Percentiles rank a stretch among this genome's conserved stretches.
Evolutionary conservation across 1,140 invertebrate species (phyloP).

Genomic region (Papilio machaon): DNA sequence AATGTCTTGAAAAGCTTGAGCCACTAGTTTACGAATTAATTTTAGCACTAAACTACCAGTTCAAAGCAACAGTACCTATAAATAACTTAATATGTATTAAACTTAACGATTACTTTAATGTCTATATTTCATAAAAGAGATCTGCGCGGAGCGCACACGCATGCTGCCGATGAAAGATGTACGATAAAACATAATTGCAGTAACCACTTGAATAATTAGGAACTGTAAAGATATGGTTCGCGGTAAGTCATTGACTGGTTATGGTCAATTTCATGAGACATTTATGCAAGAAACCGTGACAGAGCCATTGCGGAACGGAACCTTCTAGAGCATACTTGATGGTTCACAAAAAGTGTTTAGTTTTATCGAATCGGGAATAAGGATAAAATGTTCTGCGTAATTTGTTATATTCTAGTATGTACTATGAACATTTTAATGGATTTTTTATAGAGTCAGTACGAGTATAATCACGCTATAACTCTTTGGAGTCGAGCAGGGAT

Average conservation of each 20-base stretch:
- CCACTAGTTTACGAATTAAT: no score
- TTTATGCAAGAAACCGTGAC: conserved; percentile 43
- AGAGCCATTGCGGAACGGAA: conserved; percentile 35
- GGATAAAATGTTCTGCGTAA: background rate
- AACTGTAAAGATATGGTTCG: conserved; percentile 47
- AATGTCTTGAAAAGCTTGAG: no score
- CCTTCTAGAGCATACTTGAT: conserved; percentile 37
- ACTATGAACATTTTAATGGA: no score
- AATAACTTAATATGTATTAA: background rate
- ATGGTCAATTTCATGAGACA: conserved; percentile 58
- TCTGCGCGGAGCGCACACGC: conserved; percentile 54
- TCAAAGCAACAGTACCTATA: background rate
- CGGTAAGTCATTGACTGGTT: conserved; percentile 56
- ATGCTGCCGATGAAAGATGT: conserved; percentile 68
- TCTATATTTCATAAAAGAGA: conserved; percentile 52
- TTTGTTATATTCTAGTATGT: background rate
- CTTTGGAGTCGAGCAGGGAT: background rate
- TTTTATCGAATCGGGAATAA: background rate
- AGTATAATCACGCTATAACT: background rate
- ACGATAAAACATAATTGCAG: conserved; percentile 73
- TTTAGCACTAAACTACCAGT: background rate
- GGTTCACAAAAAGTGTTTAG: conserved; percentile 38
- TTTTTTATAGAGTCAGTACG: no score
- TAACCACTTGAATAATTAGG: conserved; percentile 64
- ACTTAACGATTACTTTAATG: conserved; percentile 17